Conservation (phyloP, 2,113 vertebrate species). For the Trematomus loennbergii region DNA sequence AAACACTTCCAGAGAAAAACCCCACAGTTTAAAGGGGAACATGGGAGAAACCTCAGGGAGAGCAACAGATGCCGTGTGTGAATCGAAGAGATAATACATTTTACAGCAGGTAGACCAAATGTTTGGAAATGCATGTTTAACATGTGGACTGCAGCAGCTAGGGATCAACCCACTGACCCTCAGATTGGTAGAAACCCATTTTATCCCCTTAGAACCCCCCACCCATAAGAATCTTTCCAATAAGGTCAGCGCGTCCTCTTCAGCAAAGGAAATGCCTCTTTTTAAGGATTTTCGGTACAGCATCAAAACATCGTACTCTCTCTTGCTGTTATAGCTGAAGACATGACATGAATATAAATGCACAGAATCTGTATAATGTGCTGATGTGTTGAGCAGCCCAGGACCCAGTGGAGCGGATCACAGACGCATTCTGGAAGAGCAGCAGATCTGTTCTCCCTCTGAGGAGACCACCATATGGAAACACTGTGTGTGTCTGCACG, state of each 20-base stretch:
- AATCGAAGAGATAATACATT: no score
- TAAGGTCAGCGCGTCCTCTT: not conserved
- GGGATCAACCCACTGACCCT: no score
- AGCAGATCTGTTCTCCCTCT: slow-evolving; percentile 17
- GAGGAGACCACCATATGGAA: slow-evolving; percentile 8
- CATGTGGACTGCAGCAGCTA: no score
- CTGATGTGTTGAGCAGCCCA: slow-evolving; percentile 5
- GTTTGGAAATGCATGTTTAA: no score
- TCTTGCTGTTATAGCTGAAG: not conserved
- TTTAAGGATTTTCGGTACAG: not conserved
- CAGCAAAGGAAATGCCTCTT: not conserved
- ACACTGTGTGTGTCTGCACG: slow-evolving; percentile 8
- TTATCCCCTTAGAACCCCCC: no score
- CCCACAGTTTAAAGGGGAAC: no score
- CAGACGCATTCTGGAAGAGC: slow-evolving; percentile 9
- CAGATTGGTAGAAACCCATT: no score
- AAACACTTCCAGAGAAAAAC: no score
- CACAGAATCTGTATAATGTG: not conserved
- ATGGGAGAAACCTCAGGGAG: no score
- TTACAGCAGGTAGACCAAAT: no score
- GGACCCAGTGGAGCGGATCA: slow-evolving; percentile 3
- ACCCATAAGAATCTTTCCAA: not conserved
- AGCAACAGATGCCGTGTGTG: no score
- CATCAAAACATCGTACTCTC: not conserved
- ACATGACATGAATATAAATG: not conserved